Evolutionary conservation across 2,113 vertebrate genomes (phyloP).

Genomic region (Morone saxatilis): DNA sequence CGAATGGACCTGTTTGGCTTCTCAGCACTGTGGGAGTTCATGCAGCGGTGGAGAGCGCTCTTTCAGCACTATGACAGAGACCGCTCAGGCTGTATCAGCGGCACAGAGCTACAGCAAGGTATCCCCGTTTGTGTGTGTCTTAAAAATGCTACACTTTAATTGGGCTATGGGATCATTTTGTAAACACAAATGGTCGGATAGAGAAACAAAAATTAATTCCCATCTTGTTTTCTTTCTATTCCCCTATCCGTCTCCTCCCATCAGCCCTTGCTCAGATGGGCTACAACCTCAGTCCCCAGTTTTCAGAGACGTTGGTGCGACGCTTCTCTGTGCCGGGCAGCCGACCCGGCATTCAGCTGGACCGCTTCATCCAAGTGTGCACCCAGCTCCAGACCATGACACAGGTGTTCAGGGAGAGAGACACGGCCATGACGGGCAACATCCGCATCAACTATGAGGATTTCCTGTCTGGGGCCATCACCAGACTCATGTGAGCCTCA

Average conservation of each 20-base stretch:
- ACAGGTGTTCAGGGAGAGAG: conserved; percentile 92
- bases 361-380: conserved; percentile 96
- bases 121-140: not conserved
- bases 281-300: conserved; percentile 95
- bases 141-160: not conserved
- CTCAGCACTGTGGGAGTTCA: conserved; percentile 91
- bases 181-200: not conserved
- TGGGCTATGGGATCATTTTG: not conserved
- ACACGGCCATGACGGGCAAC: conserved; percentile 86
- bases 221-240: not conserved
- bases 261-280: conserved; percentile 95
- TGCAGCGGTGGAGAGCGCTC: conserved; percentile 92
- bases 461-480: conserved; percentile 89
- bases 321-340: conserved; percentile 75
- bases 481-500: conserved; percentile 88
- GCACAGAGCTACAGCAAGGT: conserved; percentile 94
- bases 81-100: conserved; percentile 90
- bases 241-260: not conserved
- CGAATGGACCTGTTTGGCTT: conserved; percentile 92
- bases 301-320: conserved; percentile 88
- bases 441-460: conserved; percentile 93
- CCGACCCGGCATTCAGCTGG: conserved; percentile 89
- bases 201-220: not conserved
- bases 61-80: conserved; percentile 96
- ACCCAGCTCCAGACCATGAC: conserved; percentile 93